Evolutionary conservation across 2,797 vertebrate genomes (phyloP), one percentile per base, ranked within the genome.

Genomic region (Urosaurus nigricauda): DNA sequence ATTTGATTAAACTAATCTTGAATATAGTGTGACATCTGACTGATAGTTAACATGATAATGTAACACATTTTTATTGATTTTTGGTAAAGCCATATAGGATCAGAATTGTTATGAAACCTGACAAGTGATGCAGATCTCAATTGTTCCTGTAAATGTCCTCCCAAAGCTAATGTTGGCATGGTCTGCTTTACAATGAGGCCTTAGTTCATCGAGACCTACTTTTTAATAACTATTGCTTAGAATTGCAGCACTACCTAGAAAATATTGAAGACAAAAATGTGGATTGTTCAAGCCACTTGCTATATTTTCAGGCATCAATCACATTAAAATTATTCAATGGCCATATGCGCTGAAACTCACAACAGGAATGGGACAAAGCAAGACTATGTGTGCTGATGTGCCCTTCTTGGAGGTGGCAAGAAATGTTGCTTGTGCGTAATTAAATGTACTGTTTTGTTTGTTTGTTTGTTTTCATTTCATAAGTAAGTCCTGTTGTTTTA

Each of bases 401-500:
- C 1, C 12, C 16, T 68, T 65, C n/a, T 13, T 75, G n/a, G n/a
- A 51, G 26, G 37, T 53, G 17, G 2, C 16, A 17, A n/a, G 73
- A 56, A 32, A 71, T 88, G 47, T 60, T 71, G 75, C 16, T 68
- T 19, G 13, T n/a, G 43, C 8, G 7, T 26, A 65, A 56, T 74
- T 74, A 68, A 29, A 86, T 8, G 2, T 9, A 0, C 3, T 85
- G 29, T 32, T 32, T 32, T 80, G 35, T 16, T 81, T 83, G 16
- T 12, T 32, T 80, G 35, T 13, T 81, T 84, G 13, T 56, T 60
- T 21, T 1, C 58, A 75, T 75, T 0, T 32, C 40, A 35, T 92
- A 84, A 81, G 7, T 51, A 17, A 71, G 79, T 60, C 56, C 82
- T 68, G 71, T 84, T 88, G 24, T 53, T 70, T 87, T n/a, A 91